Evolutionary conservation across 2,888 invertebrate species (phyloP).

Genomic region (Pammene fasciana): DNA sequence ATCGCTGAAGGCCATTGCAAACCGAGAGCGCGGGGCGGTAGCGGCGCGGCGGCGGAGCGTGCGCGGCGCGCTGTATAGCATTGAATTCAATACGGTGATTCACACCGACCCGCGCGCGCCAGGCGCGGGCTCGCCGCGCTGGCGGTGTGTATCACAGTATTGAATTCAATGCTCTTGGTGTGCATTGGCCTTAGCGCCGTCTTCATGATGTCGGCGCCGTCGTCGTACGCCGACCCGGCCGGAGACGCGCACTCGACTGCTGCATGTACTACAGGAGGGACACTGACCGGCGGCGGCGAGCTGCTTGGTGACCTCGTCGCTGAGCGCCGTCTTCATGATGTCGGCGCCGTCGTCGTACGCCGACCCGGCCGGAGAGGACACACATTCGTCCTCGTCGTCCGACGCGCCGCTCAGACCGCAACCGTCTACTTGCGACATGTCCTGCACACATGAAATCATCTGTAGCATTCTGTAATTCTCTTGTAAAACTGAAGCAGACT

Average conservation of each 20-base stretch:
- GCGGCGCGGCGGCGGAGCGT: too few species aligned
- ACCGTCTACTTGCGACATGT: conserved; percentile 78
- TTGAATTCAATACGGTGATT: too few species aligned
- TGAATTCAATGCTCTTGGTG: too few species aligned
- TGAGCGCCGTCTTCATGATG: conserved; percentile 92
- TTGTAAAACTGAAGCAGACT: too few species aligned
- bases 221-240: conserved; percentile 58
- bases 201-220: conserved; percentile 92
- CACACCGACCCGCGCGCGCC: too few species aligned
- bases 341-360: conserved; percentile 91
- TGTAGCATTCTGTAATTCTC: background rate
- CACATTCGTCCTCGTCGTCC: conserved; percentile 92
- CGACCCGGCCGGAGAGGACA: conserved; percentile 91
- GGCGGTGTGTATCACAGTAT: too few species aligned
- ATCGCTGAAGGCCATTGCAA: conserved; percentile 89
- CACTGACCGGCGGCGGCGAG: conserved; percentile 95
- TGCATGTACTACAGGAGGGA: background rate
- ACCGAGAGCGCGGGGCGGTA: too few species aligned
- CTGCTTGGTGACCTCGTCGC: conserved; percentile 97
- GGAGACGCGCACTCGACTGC: conserved; percentile 82
- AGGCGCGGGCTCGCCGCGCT: too few species aligned
- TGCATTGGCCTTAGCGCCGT: conserved; percentile 85
- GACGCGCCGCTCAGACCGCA: conserved; percentile 84
- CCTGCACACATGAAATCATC: conserved; percentile 51
- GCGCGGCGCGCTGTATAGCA: too few species aligned